Conservation (phyloP, 2,888 invertebrate genomes). For the Neocrepidodera transversa region DNA sequence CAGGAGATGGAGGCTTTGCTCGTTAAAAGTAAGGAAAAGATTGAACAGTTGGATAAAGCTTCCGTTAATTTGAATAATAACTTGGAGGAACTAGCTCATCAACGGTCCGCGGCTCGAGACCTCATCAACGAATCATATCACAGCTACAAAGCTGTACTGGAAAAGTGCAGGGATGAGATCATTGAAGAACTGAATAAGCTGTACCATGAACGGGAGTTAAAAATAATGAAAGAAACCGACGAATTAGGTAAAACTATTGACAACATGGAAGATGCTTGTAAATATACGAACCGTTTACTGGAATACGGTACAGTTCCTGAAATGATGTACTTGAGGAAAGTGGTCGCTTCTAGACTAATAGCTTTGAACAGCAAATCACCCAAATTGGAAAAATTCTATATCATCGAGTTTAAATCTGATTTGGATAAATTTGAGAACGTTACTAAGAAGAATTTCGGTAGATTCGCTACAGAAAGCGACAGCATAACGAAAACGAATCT, state of each 20-base stretch:
- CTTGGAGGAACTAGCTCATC: slow-evolving; percentile 84
- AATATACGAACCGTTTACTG: slow-evolving; percentile 81
- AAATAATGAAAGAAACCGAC: slow-evolving; percentile 88
- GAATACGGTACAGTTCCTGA: slow-evolving; percentile 86
- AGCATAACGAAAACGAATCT: slow-evolving; percentile 52
- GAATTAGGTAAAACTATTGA: slow-evolving; percentile 81
- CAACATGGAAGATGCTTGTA: slow-evolving; percentile 85
- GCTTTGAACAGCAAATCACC: slow-evolving; percentile 81
- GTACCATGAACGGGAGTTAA: slow-evolving; percentile 85
- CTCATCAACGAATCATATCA: slow-evolving; percentile 82
- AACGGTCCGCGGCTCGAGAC: slow-evolving; percentile 84
- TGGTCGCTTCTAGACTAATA: slow-evolving; percentile 78
- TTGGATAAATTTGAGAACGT: slow-evolving; percentile 78
- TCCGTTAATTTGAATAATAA: slow-evolving; percentile 79
- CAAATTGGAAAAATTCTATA: slow-evolving; percentile 80
- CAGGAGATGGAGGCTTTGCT: slow-evolving; percentile 79
- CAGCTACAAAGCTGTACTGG: slow-evolving; percentile 81
- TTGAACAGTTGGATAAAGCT: slow-evolving; percentile 78
- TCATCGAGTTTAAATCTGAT: slow-evolving; percentile 83
- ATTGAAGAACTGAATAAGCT: slow-evolving; percentile 75
- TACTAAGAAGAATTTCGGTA: slow-evolving; percentile 73
- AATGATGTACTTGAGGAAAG: slow-evolving; percentile 81
- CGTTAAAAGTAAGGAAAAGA: slow-evolving; percentile 77
- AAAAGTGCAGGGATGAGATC: slow-evolving; percentile 79
- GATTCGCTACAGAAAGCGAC: slow-evolving; percentile 71